A percentile compares a stretch with the other conserved stretches of the same genome.
phyloP scores from a whole-genome alignment of 2,113 vertebrate genomes.

The Meriones unguiculatus region DNA sequence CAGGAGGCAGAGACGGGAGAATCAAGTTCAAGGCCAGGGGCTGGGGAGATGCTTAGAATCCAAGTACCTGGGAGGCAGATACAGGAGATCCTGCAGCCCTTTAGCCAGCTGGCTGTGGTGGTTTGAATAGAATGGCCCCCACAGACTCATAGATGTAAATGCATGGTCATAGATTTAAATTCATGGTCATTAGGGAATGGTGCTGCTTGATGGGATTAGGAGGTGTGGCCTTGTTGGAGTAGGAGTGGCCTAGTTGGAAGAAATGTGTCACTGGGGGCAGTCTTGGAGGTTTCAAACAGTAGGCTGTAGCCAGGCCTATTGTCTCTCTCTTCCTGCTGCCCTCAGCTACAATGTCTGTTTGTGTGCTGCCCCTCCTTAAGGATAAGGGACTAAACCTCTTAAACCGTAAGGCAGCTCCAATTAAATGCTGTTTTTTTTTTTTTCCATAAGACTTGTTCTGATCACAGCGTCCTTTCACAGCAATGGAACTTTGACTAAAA shows the following conservation, averaged over 20 bases:
- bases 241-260: background rate
- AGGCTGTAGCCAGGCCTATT: background rate
- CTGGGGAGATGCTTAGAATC: background rate
- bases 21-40: background rate
- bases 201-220: background rate
- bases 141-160: background rate
- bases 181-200: background rate
- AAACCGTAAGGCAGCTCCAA: background rate
- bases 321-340: background rate
- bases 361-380: background rate
- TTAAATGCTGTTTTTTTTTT: background rate
- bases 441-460: background rate
- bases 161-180: background rate
- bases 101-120: background rate
- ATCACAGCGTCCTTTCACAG: background rate
- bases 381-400: background rate
- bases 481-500: background rate
- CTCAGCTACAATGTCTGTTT: background rate
- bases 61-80: background rate
- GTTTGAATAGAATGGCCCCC: background rate
- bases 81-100: background rate
- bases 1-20: background rate
- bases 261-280: background rate
- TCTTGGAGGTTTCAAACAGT: background rate
- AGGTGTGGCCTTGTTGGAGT: background rate